Evolutionary conservation across 2,113 vertebrate genomes (phyloP).

Genomic region (Pseudorectes ferrugineus): DNA sequence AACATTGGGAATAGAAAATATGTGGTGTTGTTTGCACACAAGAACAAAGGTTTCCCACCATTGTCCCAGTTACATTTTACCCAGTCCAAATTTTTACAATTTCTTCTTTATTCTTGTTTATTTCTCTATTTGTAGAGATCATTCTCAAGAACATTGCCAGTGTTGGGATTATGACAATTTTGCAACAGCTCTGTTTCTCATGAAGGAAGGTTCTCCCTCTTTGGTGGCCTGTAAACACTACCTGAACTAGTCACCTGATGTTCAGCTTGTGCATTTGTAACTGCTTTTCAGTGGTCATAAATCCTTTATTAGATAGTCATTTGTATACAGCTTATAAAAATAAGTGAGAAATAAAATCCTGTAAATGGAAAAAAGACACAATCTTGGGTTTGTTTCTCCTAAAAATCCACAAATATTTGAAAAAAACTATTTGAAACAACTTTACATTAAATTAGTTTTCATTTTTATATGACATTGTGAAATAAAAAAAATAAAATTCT

Average conservation of each 20-base stretch:
- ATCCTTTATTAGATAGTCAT: not conserved
- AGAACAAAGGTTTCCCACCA: not conserved
- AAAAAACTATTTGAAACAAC: not conserved
- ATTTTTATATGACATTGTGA: not conserved
- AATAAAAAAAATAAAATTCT: not conserved
- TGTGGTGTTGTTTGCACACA: not conserved
- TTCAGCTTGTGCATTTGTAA: not conserved
- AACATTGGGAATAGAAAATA: not conserved
- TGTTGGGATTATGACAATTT: not conserved
- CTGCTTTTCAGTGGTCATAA: not conserved
- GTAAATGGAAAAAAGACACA: not conserved
- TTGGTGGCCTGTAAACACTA: not conserved
- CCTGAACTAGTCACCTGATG: not conserved
- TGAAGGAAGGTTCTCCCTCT: not conserved
- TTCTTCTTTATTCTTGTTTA: not conserved
- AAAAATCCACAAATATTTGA: rapidly evolving
- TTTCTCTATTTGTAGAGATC: not conserved
- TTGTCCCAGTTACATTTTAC: not conserved
- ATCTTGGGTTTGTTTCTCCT: not conserved
- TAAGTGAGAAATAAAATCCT: not conserved
- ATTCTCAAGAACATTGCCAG: not conserved
- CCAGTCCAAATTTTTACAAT: not conserved
- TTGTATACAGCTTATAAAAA: not conserved
- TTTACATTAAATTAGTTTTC: not conserved
- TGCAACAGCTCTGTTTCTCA: not conserved